Evolutionary conservation across 2,797 vertebrate genomes (phyloP), one percentile per base, ranked within the genome.

Genomic region (Hirundo rustica): DNA sequence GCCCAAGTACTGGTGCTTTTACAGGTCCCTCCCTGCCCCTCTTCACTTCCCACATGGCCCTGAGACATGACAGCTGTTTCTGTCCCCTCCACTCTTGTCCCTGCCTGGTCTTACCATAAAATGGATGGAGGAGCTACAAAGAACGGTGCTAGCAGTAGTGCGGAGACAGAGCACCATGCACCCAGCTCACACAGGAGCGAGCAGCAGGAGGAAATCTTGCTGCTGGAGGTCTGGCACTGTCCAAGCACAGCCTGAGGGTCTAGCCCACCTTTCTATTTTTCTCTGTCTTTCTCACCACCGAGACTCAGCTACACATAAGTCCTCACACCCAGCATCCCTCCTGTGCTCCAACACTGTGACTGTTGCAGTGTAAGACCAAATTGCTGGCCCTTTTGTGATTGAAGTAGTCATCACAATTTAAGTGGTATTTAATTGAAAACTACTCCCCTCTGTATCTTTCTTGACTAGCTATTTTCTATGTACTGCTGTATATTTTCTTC

Each of bases 81-180:
- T 83, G 44, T 3, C 18, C 12, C 7, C 51, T 73, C 40, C 2
- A 5, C 18, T 88, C 60, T 65, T 12, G 2, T 12, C 36, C 55
- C 51, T 79, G 60, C 17, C 8, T 21, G 40, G 11, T 76, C 4
- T 64, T 38, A 13, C 11, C 42, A 42, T 32, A 21, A 71, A 78
- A 50, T 29, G 26, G 72, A 23, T 13, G 57, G 34, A 77, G 68
- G 29, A 88, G 38, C 45, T 53, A 36, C 45, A 83, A 54, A 42
- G 16, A 73, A 13, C 4, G 0, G 0, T 1, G 9, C 47, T 36
- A 70, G 47, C 36, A 16, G 38, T 36, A 73, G 17, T 15, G 27
- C 50, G 78, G 44, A 29, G 29, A 22, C 55, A 82, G 50, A 85
- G 61, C 36, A 51, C 32, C 19, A 2, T 4, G 34, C 32, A 53